A percentile compares a stretch with the other conserved stretches of the same genome.
phyloP scores from a whole-genome alignment of 2,797 vertebrate genomes.

The Acestrorhynchus altus region DNA sequence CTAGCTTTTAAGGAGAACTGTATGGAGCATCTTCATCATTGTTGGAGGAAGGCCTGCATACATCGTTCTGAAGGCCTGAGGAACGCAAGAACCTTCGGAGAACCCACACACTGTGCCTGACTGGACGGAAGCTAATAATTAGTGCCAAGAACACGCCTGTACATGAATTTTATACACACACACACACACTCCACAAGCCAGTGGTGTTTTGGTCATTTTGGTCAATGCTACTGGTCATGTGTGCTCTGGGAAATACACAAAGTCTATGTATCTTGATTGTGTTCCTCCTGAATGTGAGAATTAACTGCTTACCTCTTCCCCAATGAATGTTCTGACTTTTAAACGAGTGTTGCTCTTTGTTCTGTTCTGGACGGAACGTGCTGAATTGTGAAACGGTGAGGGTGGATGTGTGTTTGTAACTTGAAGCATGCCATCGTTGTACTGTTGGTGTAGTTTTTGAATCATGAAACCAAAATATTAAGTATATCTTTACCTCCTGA shows the following conservation, averaged over 20 bases:
- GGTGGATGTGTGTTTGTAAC: conserved; percentile 16
- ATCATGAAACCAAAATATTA: conserved; percentile 4
- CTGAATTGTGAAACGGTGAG: not conserved
- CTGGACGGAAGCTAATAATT: conserved; percentile 5
- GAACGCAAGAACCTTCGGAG: not conserved
- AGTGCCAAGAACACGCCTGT: not conserved
- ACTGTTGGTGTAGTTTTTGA: conserved; percentile 14
- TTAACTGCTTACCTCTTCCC: conserved; percentile 43
- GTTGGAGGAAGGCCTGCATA: not conserved
- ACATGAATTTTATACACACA: not conserved
- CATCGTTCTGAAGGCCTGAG: too few species aligned
- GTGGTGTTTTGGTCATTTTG: conserved; percentile 1
- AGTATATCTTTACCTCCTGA: not conserved
- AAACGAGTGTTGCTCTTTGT: not conserved
- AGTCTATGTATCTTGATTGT: conserved; percentile 51
- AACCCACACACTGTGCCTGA: not conserved
- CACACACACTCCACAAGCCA: conserved; percentile 14
- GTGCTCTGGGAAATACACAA: conserved; percentile 38
- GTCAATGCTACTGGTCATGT: conserved; percentile 26
- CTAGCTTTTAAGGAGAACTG: not conserved
- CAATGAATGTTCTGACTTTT: conserved; percentile 46
- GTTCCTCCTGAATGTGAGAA: conserved; percentile 50
- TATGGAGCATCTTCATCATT: too few species aligned
- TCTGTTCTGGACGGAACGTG: conserved; percentile 11
- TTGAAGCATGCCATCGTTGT: conserved; percentile 24